Evolutionary conservation across 1,140 invertebrate species (phyloP).

Genomic region (Wiebesia pumilae): DNA sequence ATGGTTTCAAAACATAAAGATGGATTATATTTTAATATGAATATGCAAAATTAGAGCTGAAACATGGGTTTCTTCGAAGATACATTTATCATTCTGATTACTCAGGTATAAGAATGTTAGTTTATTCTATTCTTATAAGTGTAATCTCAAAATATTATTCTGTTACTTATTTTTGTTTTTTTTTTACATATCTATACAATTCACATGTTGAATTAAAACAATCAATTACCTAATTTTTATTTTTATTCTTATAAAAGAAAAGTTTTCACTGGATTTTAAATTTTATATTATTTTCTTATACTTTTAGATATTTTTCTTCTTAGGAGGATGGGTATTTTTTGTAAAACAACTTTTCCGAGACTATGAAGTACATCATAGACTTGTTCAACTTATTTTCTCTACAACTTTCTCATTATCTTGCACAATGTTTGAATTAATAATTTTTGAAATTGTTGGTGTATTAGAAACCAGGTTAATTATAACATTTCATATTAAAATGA

Average conservation of each 20-base stretch:
- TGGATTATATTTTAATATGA: constrained; percentile 48
- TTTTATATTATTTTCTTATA: constrained; percentile 46
- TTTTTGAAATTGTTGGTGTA: constrained; percentile 98
- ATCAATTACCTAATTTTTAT: not conserved
- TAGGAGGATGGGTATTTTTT: constrained; percentile 98
- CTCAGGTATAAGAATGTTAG: constrained; percentile 76
- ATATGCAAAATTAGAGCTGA: constrained; percentile 35
- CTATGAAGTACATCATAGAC: constrained; percentile 96
- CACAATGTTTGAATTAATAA: constrained; percentile 99
- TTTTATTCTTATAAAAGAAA: constrained; percentile 12
- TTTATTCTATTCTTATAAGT: not conserved
- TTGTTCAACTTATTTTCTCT: constrained; percentile 97
- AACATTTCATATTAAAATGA: constrained; percentile 33
- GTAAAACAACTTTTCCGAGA: constrained; percentile 98
- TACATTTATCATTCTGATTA: constrained; percentile 81
- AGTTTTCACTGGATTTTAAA: constrained; percentile 23
- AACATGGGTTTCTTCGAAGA: constrained; percentile 82
- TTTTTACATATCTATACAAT: not conserved
- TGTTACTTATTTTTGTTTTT: constrained; percentile 22
- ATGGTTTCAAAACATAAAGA: constrained; percentile 9
- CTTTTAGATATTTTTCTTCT: constrained; percentile 94
- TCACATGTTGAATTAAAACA: not conserved
- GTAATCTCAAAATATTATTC: constrained; percentile 41
- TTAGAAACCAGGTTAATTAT: constrained; percentile 83
- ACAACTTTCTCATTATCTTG: constrained; percentile 97